Conservation (phyloP, 2,888 invertebrate species). For the Patella pellucida region DNA sequence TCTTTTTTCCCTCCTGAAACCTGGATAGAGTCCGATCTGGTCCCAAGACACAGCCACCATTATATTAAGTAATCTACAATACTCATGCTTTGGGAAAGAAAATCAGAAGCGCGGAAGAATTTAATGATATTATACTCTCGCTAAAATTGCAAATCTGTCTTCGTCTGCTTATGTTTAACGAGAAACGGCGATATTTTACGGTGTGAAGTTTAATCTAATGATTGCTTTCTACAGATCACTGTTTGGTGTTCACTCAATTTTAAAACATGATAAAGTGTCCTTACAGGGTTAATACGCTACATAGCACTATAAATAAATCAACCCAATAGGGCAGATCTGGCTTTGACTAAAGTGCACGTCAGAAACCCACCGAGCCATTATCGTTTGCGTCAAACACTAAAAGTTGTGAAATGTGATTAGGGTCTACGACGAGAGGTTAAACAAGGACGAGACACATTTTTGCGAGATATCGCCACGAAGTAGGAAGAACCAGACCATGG, state of each 20-base stretch:
- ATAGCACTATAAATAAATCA: not conserved
- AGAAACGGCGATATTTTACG: slow-evolving; percentile 9
- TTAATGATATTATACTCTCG: slow-evolving; percentile 4
- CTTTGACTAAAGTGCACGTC: too few species aligned
- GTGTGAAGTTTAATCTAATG: slow-evolving; percentile 11
- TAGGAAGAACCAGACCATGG: too few species aligned
- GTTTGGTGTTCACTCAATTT: slow-evolving; percentile 7
- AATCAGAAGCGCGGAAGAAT: slow-evolving; percentile 3
- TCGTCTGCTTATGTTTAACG: slow-evolving; percentile 10
- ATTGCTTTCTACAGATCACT: slow-evolving; percentile 4
- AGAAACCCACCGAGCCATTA: too few species aligned
- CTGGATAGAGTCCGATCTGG: not conserved
- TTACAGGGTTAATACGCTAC: not conserved
- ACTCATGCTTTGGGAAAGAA: not conserved
- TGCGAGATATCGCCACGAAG: too few species aligned
- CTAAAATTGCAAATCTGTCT: slow-evolving; percentile 11
- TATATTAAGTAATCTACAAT: slow-evolving; percentile 6
- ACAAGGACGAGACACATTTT: too few species aligned
- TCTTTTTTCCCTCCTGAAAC: not conserved
- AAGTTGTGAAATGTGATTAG: too few species aligned
- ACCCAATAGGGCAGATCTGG: too few species aligned
- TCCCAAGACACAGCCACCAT: not conserved
- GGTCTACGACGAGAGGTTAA: too few species aligned
- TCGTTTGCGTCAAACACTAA: too few species aligned
- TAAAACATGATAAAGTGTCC: slow-evolving; percentile 5